Evolutionary conservation across 2,113 vertebrate genomes (phyloP), one percentile per base, ranked within the genome.

Genomic region (Malaclemys terrapin): DNA sequence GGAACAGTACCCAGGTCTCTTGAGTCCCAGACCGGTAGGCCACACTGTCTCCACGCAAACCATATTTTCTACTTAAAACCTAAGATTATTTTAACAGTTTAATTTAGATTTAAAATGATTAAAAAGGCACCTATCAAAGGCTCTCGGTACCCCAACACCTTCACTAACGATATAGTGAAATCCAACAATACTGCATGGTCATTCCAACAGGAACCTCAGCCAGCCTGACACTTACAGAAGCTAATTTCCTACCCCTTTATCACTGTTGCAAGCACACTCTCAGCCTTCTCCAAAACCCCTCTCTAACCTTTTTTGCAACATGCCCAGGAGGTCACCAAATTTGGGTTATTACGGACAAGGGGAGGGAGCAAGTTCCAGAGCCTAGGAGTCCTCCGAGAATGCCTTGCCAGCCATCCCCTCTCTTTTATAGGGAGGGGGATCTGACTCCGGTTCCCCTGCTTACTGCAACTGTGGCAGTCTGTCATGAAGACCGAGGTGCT

Each of bases 191-290:
- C 92, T 96, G 97, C 96, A 94, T 93, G 90, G 95, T 96, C 96
- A 96, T 95, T 96, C 95, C 94, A 95, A 92, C 96, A 97, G 95
- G 95, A 97, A 95, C 93, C 76, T 72, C 96, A 93, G 96, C 95
- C 95, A 96, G 95, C 94, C 97, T 97, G 97, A 97, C 89, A 95
- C 96, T 96, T 97, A 94, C 93, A 96, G 96, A 93, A 97, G 93
- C 87, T 57, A 93, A 95, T 96, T 97, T 97, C 93, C 96, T 96
- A 20, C 93, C 90, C 95, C 95, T 85, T 84, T 72, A 72, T 38
- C n/a, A 9, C 93, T 93, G 80, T 80, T 93, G 94, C 95, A 97
- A 97, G 94, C 93, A 94, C 56, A 83, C 91, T 76, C 3, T 1
- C 94, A 90, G 90, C 54, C 90, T 85, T 90, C 95, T 97, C 96